Base-by-base conservation (phyloP, 2,888 invertebrate species). In the Dynastes grantii region DNA sequence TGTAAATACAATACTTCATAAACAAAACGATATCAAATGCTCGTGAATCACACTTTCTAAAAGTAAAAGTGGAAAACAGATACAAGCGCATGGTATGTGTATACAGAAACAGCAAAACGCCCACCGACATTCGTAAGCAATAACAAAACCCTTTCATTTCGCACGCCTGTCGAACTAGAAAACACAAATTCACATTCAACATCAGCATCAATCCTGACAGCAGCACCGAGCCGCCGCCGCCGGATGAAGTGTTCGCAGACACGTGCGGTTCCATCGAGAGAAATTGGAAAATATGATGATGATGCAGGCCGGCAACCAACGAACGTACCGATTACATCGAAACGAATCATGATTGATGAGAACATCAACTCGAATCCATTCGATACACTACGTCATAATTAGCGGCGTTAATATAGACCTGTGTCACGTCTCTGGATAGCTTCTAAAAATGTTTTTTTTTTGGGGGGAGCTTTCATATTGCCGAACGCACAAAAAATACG, bases 251-350 rank as follows among this genome's bases (percentile, higher is more conserved):
- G 16, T 53, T 5, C 16, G n/a, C 53, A 13, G 45, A 45, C 45
- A 11, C 45, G 45, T 45, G 45, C 45, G 8, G 29, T 27, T 8
- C 6, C 29, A 22, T 27, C 11, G 68, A 73, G 68, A 73, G 73
- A 58, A 73, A 73, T 73, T 73, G 32, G 13, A 61, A 73, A 73
- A 73, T 73, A 73, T 73, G 73, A 73, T 71, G 58, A 71, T 58
- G 73, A 40, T 16, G n/a, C n/a, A 16, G 5, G 53, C n/a, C 2
- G 53, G 53, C 6, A 16, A 61, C 58, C 11, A 11, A 51, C 49
- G 22, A 45, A 68, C 16, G n/a, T 37, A 71, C 45, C 73, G 73
- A 61, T 73, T 58, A 45, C 58, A 37, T 73, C 73, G 37, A 45
- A 73, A 73, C 40, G 61, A 58, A 61, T 61, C 40, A 40, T 73